Conservation (phyloP, 2,797 vertebrate genomes). For the Phataginus tetradactyla region DNA sequence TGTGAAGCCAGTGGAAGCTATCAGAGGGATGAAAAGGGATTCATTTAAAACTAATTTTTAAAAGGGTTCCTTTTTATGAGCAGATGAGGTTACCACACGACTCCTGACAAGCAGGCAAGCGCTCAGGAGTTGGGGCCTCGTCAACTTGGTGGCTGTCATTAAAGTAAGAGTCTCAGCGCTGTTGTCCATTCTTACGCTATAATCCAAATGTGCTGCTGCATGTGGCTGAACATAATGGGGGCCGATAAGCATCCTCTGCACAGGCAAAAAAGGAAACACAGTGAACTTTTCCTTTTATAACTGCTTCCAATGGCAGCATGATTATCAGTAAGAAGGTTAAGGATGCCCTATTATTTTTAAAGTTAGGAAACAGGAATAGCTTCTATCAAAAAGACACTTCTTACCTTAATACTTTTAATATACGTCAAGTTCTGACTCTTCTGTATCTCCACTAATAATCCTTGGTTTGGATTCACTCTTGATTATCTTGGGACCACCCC, state of each 20-base stretch:
- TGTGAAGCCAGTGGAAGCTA: slow-evolving; percentile 30
- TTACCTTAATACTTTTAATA: not conserved
- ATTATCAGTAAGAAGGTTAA: slow-evolving; percentile 5
- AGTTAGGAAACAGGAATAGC: not conserved
- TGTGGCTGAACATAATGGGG: not conserved
- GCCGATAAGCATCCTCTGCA: not conserved
- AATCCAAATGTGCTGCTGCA: not conserved
- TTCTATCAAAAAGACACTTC: not conserved
- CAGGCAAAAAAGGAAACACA: not conserved
- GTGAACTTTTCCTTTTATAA: not conserved
- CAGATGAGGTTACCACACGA: not conserved
- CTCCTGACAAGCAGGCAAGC: not conserved
- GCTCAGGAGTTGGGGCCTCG: not conserved
- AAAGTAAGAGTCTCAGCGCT: not conserved
- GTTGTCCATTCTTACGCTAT: not conserved
- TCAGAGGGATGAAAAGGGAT: not conserved
- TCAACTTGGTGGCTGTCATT: not conserved
- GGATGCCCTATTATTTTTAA: slow-evolving; percentile 2
- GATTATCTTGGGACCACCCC: not conserved
- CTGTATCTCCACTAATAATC: not conserved
- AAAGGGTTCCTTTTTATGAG: not conserved
- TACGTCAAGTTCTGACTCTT: not conserved
- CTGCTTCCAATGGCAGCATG: not conserved
- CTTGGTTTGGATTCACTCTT: not conserved
- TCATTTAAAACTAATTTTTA: slow-evolving; percentile 53